phyloP scores from a whole-genome alignment of 2,888 invertebrate genomes.

The Cylloceria caligata region DNA sequence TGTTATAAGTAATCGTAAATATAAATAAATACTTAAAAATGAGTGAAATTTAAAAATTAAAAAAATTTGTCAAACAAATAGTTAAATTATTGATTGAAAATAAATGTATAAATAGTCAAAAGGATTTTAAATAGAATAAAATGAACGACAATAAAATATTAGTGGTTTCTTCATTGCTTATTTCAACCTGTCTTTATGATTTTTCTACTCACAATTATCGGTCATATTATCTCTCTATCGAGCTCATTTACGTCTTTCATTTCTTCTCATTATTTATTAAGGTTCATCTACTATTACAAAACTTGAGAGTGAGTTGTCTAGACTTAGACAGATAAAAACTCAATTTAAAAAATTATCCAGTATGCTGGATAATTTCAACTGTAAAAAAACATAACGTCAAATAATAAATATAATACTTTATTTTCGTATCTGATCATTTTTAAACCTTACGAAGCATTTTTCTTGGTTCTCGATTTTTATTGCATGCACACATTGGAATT shows the following conservation, averaged over 20 bases:
- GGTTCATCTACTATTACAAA: slow-evolving; percentile 41
- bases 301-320: background rate
- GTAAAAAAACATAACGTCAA: background rate
- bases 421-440: background rate
- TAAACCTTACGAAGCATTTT: background rate
- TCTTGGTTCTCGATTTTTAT: background rate
- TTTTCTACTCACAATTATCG: slow-evolving; percentile 48
- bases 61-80: too few species aligned
- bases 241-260: slow-evolving; percentile 54
- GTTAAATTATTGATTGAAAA: too few species aligned
- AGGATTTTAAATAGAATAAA: background rate
- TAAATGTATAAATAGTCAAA: background rate
- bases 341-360: background rate
- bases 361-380: background rate
- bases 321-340: background rate
- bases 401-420: background rate
- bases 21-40: too few species aligned
- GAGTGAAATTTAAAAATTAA: too few species aligned
- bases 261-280: slow-evolving; percentile 45
- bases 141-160: background rate
- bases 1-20: too few species aligned
- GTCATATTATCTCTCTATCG: slow-evolving; percentile 49
- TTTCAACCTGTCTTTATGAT: slow-evolving; percentile 2
- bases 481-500: background rate
- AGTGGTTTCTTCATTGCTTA: background rate